Evolutionary conservation across 1,140 invertebrate species (phyloP), one percentile per base, ranked within the genome.

Genomic region (Tetramorium alpestre): DNA sequence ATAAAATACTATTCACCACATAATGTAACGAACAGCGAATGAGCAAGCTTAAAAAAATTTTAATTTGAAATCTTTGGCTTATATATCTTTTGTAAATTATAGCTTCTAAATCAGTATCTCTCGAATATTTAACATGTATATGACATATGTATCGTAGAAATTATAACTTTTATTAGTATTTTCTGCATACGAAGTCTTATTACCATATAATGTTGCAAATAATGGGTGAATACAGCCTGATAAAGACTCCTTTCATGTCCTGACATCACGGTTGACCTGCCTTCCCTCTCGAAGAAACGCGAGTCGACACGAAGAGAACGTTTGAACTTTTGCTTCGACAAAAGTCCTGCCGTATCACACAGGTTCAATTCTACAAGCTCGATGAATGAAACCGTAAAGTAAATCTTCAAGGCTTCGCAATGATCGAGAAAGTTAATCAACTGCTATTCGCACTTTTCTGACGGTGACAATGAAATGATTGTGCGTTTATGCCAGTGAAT

Each of bases 341-440:
- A 51, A 67, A 51, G 51, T 64, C 47, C 72, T 33, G 28, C 49
- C 22, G 28, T n/a, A 51, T 41, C 60, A 65, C 25, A 67, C 25
- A 58, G 49, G 44, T 33, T 75, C 51, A 10, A 88, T 75, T 88
- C 88, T 56, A 51, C 11, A 22, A 25, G 38, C 44, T 56, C 25
- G 25, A 89, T 89, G 85, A 89, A 90, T 87, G 85, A 87, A 75
- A 72, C 56, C 64, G 77, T 49, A 58, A 87, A 89, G 77, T 84
- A 87, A 78, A 82, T 87, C 44, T 28, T 69, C 75, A 86, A 89
- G 87, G 84, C 49, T 86, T 18, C 51, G 47, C 76, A 33, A 81
- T 28, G 18, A 22, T 18, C 78, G 65, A 28, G 38, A 58, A 41
- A 72, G 18, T 70, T 58, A 81, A 81, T 70, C 22, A 33, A 44